These are phyloP conservation scores for Aleiodes testaceus DNA, from an alignment of 2,888 invertebrate species.

Conservation along the genomic window DNA sequence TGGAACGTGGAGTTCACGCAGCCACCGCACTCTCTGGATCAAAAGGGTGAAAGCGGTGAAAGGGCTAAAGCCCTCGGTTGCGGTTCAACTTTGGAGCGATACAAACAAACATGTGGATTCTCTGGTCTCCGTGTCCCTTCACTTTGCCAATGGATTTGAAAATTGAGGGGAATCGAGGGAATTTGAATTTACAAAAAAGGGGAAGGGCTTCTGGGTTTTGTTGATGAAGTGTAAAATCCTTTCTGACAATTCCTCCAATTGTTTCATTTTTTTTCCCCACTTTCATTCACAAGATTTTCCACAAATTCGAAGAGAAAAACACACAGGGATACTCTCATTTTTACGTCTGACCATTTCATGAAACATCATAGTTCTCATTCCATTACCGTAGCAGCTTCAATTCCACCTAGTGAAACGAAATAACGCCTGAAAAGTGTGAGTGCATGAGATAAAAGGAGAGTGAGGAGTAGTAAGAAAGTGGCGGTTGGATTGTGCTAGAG, in stretches of 20 bases:
- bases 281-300: slow-evolving; percentile 10
- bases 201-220: too few relatives aligned
- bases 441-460: slow-evolving; percentile 11
- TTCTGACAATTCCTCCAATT: background rate
- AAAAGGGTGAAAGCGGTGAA: slow-evolving; percentile 19
- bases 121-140: background rate
- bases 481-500: slow-evolving; percentile 14
- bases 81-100: background rate
- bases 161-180: too few relatives aligned
- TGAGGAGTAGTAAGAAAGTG: slow-evolving; percentile 7
- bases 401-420: slow-evolving; percentile 35
- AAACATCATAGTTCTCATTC: slow-evolving; percentile 47
- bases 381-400: slow-evolving; percentile 40
- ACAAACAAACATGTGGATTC: slow-evolving; percentile 16
- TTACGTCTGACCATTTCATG: slow-evolving; percentile 34
- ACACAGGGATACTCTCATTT: slow-evolving; percentile 51
- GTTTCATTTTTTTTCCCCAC: background rate
- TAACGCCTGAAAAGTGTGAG: slow-evolving; percentile 34
- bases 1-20: background rate
- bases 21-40: background rate
- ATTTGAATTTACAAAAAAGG: too few relatives aligned
- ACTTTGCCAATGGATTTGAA: too few relatives aligned
- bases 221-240: too few relatives aligned
- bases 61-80: slow-evolving; percentile 3
- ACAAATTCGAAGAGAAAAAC: slow-evolving; percentile 30